Base-by-base conservation (phyloP, 2,888 invertebrate genomes). In the Amiota mariae region DNA sequence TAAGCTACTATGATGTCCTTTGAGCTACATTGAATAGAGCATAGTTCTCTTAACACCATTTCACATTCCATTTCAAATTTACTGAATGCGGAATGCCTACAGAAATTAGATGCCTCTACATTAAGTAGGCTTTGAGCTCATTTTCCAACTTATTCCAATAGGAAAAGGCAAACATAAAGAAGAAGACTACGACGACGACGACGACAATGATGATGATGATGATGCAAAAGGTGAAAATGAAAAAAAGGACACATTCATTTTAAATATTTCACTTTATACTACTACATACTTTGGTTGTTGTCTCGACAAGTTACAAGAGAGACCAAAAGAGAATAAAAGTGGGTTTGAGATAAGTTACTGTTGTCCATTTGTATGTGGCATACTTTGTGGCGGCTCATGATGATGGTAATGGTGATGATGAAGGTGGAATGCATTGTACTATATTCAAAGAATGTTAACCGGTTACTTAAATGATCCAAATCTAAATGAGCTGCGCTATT, bases 311-410 rank as follows among this genome's bases (percentile, higher is more conserved):
- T 12, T 13, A 13, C n/a, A 18, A 66, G 48, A 9, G 18, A 66
- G 36, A 49, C 13, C 13, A 24, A 24, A 24, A 1, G 36, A 36
- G 36, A 36, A 18, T 24, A 49, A 49, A 67, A 67, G 51, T 67
- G 46, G 15, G 66, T 49, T 49, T 48, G 20, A 67, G 66, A 67
- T 67, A 67, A 67, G 66, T n/a, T 36, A 13, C 11, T 67, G n/a
- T 10, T 46, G 66, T n/a, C n/a, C n/a, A 11, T 15, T 56, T 49
- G 49, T 67, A n/a, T 63, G 66, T 49, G 66, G 66, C 48, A 67
- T 67, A 67, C 49, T 67, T 51, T 49, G 66, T 20, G 48, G 66
- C 48, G 66, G 36, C 18, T 66, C 12, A 46, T 13, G 36, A 46
- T 46, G 24, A 46, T 2, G 36, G 6, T 36, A 6, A 36, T 36